Percentiles rank a stretch among this genome's conserved stretches.
These are phyloP conservation scores for Sacculina carcini DNA, from an alignment of 2,888 invertebrate genomes.

Conservation along the genomic window DNA sequence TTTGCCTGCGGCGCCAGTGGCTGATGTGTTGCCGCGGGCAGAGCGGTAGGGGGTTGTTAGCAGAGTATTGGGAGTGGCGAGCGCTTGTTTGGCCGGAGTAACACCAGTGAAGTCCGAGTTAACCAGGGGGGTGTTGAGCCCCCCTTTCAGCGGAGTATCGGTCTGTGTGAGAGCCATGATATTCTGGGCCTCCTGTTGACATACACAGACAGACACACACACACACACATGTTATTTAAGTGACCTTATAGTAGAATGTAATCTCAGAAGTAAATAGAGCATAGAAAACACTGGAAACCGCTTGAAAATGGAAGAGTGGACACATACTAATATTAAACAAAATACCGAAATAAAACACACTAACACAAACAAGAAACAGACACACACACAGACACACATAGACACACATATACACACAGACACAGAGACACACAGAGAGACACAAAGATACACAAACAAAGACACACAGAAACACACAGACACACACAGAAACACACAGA, in stretches of 20 bases:
- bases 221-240: conserved; percentile 9
- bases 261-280: not conserved
- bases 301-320: not conserved
- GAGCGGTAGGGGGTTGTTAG: conserved; percentile 56
- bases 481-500: too few species aligned
- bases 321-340: conserved; percentile 2
- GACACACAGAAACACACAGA: too few species aligned
- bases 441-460: too few species aligned
- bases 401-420: too few species aligned
- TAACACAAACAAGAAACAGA: too few species aligned
- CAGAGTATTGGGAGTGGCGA: conserved; percentile 72
- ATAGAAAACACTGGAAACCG: not conserved
- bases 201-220: conserved; percentile 28
- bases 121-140: conserved; percentile 72
- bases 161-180: conserved; percentile 94
- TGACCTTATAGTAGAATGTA: not conserved
- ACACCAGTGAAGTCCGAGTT: conserved; percentile 67
- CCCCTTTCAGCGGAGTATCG: conserved; percentile 87
- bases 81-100: conserved; percentile 37
- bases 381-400: too few species aligned
- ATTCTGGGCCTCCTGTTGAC: conserved; percentile 79
- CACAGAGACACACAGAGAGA: too few species aligned
- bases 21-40: conserved; percentile 8
- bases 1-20: not conserved
- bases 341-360: conserved; percentile 15